Base-by-base conservation (phyloP, 1,140 invertebrate genomes). In the Hylaeus volcanicus region DNA sequence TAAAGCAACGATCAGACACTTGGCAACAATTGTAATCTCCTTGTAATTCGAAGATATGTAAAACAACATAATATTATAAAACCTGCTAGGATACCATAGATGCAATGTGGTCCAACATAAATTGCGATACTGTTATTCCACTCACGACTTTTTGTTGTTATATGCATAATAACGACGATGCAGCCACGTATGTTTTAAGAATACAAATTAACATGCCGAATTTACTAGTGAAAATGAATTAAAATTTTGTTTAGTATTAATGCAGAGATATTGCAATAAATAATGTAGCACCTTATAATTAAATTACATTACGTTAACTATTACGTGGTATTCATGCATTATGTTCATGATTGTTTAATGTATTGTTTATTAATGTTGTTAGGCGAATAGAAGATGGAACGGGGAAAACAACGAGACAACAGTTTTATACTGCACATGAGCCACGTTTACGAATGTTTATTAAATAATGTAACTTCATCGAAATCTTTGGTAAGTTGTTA, bases 271-370 rank as follows among this genome's bases (percentile, higher is more conserved):
- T 84, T 84, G 80, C 74, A 70, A 69, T 70, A 77, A 86, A 90
- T 74, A 85, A 85, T 92, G 87, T 91, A 91, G 82, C 76, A 83
- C 77, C 66, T 76, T 89, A 87, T 89, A 87, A 77, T 84, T 58
- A 55, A 88, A 92, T 89, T 90, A 91, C 89, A 91, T 88, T 86
- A 39, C 79, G 55, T 83, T 60, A 80, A 15, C 6, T 11, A 76
- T 79, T 63, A 61, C 60, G 6, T 51, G 5, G 1, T 66, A 53
- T 60, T 45, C 75, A 2, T 39, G 64, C 26, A 82, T 6, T 58
- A 66, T 48, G 26, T 26, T 26, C 26, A 26, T 26, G 26, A 26
- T 26, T 26, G 26, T 26, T 26, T 26, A 26, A 26, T 26, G 26
- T 26, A 26, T 26, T 26, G 26, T 26, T 26, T 26, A 26, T 26